Conservation (phyloP, 2,888 invertebrate genomes). For the Diadromus collaris region DNA sequence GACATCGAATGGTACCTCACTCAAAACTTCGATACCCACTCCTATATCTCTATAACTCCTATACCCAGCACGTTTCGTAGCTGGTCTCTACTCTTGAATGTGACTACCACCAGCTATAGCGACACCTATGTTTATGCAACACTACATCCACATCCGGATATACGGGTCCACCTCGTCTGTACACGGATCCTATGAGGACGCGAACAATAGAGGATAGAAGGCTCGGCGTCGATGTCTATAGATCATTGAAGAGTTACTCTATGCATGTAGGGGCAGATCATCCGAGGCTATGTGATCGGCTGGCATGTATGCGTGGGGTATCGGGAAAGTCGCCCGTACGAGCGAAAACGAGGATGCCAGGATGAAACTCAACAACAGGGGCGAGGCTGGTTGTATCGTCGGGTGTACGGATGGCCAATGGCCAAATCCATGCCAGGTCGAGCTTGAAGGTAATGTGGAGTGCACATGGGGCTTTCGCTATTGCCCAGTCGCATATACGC, state of each 20-base stretch:
- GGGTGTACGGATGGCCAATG: constrained; percentile 72
- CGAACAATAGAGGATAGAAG: constrained; percentile 27
- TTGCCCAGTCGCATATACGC: constrained; percentile 70
- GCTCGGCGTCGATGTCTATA: constrained; percentile 35
- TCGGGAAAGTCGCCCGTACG: constrained; percentile 25
- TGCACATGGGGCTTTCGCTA: constrained; percentile 64
- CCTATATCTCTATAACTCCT: constrained; percentile 22
- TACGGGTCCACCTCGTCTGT: constrained; percentile 29
- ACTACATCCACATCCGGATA: constrained; percentile 40
- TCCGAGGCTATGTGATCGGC: constrained; percentile 10
- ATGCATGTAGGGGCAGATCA: constrained; percentile 8
- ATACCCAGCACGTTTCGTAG: constrained; percentile 21
- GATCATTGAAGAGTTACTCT: constrained; percentile 42
- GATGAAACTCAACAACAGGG: constrained; percentile 31
- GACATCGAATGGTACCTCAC: constrained; percentile 37
- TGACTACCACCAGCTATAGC: constrained; percentile 22
- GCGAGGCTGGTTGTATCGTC: constrained; percentile 61
- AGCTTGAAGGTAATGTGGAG: constrained; percentile 71
- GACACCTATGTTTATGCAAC: constrained; percentile 37
- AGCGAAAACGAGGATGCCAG: constrained; percentile 48
- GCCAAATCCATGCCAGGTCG: constrained; percentile 76
- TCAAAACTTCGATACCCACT: constrained; percentile 47
- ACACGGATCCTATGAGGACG: constrained; percentile 25
- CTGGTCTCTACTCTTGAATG: constrained; percentile 32
- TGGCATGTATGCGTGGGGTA: constrained; percentile 20